Percentiles rank a stretch among this genome's conserved stretches.
Evolutionary conservation across 2,797 vertebrate species (phyloP).

Genomic region (Sebastes steindachneri): DNA sequence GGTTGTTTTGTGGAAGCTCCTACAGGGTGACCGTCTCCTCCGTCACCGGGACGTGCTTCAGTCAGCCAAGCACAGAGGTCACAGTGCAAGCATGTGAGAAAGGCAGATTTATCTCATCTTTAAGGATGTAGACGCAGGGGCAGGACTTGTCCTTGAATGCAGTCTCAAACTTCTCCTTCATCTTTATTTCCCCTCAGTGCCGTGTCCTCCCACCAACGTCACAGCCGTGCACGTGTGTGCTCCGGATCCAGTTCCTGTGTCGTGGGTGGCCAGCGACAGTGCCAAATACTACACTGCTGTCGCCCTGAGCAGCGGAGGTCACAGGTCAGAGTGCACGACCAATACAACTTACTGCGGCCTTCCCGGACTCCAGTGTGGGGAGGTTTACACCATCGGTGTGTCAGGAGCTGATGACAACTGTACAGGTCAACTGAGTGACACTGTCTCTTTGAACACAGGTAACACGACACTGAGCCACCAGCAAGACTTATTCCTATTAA

Average conservation of each 20-base stretch:
- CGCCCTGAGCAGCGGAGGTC: constrained; percentile 54
- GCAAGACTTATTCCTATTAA: not conserved
- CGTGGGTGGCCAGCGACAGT: constrained; percentile 69
- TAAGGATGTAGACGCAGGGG: not conserved
- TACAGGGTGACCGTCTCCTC: constrained; percentile 64
- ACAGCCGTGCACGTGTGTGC: constrained; percentile 50
- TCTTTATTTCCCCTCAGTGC: constrained; percentile 61
- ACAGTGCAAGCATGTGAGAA: constrained; percentile 68
- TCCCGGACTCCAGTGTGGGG: constrained; percentile 69
- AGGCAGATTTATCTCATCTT: not conserved
- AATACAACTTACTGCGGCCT: constrained; percentile 68
- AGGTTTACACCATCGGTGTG: constrained; percentile 72
- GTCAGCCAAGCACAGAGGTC: constrained; percentile 60
- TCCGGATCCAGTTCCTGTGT: constrained; percentile 51
- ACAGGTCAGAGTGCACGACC: constrained; percentile 60
- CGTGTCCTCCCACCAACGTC: constrained; percentile 76
- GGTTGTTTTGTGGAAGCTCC: constrained; percentile 67
- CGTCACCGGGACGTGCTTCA: constrained; percentile 60
- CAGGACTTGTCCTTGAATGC: not conserved
- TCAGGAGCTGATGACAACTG: constrained; percentile 65
- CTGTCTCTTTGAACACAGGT: constrained; percentile 67
- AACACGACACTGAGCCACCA: not conserved
- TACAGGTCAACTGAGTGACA: constrained; percentile 58
- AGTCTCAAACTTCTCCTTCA: not conserved
- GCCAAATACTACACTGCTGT: constrained; percentile 69